Conservation (phyloP, 2,888 invertebrate species). For the Drosophila leonis region DNA sequence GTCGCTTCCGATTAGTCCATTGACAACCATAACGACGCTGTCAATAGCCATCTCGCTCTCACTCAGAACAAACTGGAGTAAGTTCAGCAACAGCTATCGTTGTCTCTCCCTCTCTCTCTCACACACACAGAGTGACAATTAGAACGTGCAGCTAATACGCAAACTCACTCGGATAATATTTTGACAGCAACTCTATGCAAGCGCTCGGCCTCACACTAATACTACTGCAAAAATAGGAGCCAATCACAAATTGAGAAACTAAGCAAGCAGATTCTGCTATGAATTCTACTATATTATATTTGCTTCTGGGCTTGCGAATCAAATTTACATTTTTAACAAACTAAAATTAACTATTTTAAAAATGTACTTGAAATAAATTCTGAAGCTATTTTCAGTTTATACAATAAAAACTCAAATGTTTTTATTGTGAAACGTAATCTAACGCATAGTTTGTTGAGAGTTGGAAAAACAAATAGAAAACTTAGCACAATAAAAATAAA, state of each 20-base stretch:
- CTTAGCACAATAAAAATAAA: constrained; percentile 6
- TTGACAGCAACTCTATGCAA: not conserved
- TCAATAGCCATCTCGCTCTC: not conserved
- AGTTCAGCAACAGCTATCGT: not conserved
- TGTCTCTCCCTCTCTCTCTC: not conserved
- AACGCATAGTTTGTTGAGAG: not conserved
- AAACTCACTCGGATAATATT: not conserved
- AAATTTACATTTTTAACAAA: too few relatives aligned
- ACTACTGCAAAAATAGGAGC: not conserved
- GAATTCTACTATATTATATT: too few relatives aligned
- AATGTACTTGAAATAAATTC: not conserved
- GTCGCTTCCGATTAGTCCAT: not conserved
- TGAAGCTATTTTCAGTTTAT: not conserved
- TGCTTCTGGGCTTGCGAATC: too few relatives aligned
- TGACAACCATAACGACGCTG: too few relatives aligned
- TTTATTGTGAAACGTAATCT: not conserved
- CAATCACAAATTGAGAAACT: not conserved
- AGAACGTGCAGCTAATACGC: not conserved
- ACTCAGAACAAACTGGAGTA: too few relatives aligned
- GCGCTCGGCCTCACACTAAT: not conserved
- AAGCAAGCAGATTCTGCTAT: too few relatives aligned
- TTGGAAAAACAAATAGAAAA: constrained; percentile 2
- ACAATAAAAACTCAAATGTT: not conserved
- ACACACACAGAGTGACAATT: not conserved
- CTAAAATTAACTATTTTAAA: too few relatives aligned